Evolutionary conservation across 2,113 vertebrate genomes (phyloP).

Genomic region (Esox niger): DNA sequence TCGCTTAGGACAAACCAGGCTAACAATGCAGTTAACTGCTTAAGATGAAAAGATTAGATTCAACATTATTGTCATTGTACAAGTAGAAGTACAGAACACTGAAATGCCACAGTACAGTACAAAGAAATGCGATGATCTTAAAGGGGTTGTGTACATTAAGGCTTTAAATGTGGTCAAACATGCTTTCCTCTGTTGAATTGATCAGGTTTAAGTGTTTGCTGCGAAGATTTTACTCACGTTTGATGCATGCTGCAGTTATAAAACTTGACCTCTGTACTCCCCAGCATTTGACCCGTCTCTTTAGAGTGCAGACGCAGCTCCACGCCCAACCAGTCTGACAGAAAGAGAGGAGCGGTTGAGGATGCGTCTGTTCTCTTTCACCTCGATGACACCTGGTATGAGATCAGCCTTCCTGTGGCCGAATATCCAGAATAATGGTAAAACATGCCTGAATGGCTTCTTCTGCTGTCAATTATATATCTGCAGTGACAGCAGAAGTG

Average conservation of each 20-base stretch:
- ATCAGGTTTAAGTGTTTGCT: constrained; percentile 20
- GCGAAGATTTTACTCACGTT: constrained; percentile 79
- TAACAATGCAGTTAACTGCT: constrained; percentile 32
- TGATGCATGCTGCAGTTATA: constrained; percentile 97
- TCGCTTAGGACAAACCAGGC: neutral
- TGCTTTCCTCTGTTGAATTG: constrained; percentile 47
- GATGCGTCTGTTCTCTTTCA: no score
- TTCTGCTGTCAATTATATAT: no score
- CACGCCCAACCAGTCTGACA: constrained; percentile 87
- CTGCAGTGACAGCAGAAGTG: no score
- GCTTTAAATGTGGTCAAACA: constrained; percentile 55
- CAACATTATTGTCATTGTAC: no score
- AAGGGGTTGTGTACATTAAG: constrained; percentile 52
- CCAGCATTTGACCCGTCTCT: constrained; percentile 89
- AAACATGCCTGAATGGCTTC: no score
- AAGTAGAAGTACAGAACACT: no score
- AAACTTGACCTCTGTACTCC: constrained; percentile 96
- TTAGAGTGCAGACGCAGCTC: constrained; percentile 86
- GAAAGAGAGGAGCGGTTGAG: neutral
- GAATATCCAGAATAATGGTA: no score
- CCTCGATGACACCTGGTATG: no score
- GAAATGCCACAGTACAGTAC: no score
- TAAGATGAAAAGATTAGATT: no score
- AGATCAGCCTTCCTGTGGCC: no score
- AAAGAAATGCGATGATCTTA: no score